Percentiles rank a stretch among this genome's conserved stretches.
Evolutionary conservation across 2,113 vertebrate species (phyloP).

Genomic region (Otis tarda): DNA sequence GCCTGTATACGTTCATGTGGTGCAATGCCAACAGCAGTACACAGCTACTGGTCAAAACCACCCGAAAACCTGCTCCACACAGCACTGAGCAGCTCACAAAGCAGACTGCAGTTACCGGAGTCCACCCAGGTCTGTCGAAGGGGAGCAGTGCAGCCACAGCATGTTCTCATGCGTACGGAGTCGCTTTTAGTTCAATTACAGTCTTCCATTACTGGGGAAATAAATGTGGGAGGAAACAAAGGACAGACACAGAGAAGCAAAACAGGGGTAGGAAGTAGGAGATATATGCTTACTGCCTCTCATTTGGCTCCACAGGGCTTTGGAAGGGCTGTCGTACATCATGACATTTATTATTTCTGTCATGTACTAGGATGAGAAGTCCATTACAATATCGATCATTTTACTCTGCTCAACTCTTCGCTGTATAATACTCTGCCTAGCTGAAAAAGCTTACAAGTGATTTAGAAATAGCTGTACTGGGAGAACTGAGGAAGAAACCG

Average conservation of each 20-base stretch:
- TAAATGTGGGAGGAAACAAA: slow-evolving; percentile 60
- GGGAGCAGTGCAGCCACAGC: neutral
- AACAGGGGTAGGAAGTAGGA: slow-evolving; percentile 21
- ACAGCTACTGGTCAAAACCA: neutral
- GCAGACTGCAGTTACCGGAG: neutral
- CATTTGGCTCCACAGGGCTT: slow-evolving; percentile 11
- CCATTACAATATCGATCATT: slow-evolving; percentile 55
- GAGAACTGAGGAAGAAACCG: neutral
- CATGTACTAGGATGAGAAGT: slow-evolving; percentile 1
- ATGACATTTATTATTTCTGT: slow-evolving; percentile 49
- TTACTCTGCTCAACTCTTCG: neutral
- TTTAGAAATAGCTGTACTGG: neutral
- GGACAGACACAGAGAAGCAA: slow-evolving; percentile 18
- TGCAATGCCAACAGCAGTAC: neutral
- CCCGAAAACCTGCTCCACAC: neutral
- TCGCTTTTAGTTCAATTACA: slow-evolving; percentile 44
- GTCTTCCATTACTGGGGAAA: slow-evolving; percentile 41
- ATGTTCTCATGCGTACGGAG: neutral
- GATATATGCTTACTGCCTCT: neutral
- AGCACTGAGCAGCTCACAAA: neutral
- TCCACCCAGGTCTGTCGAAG: fast-evolving
- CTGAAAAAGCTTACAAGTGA: slow-evolving; percentile 19
- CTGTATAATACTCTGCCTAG: neutral
- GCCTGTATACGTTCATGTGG: neutral
- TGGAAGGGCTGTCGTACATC: slow-evolving; percentile 39